phyloP scores from a whole-genome alignment of 2,888 invertebrate genomes.

The Harpalus rufipes region DNA sequence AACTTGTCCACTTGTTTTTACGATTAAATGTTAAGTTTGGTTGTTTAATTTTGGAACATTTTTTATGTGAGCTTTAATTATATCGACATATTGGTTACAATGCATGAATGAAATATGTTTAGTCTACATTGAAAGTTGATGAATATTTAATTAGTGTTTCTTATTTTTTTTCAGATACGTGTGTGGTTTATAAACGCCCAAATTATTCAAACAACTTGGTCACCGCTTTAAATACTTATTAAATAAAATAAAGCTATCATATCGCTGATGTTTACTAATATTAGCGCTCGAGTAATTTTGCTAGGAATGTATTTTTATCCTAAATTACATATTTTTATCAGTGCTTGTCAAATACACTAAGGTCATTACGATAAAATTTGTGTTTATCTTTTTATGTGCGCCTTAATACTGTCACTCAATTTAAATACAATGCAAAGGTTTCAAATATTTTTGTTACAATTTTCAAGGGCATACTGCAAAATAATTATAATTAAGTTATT shows the following conservation, averaged over 20 bases:
- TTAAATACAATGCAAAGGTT: not conserved
- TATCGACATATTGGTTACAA: no score
- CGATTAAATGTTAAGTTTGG: no score
- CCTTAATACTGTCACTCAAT: not conserved
- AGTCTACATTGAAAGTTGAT: not conserved
- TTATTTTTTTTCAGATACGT: not conserved
- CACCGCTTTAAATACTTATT: constrained; percentile 1
- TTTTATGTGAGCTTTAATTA: no score
- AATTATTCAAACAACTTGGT: not conserved
- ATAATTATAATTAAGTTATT: constrained; percentile 21
- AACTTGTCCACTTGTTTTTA: no score
- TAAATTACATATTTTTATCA: constrained; percentile 31
- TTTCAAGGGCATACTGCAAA: constrained; percentile 3
- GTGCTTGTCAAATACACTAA: constrained; percentile 32
- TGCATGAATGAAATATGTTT: no score
- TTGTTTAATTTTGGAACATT: no score
- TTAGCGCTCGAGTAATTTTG: constrained; percentile 4
- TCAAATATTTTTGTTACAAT: not conserved
- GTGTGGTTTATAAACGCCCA: not conserved
- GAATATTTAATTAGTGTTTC: not conserved
- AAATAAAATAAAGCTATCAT: constrained; percentile 29
- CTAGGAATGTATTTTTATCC: constrained; percentile 11
- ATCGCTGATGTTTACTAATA: constrained; percentile 27
- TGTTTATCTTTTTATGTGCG: constrained; percentile 22
- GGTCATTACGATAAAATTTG: constrained; percentile 24